A percentile compares a stretch with the other conserved stretches of the same genome.
These are phyloP conservation scores for Brachyhypopomus gauderio DNA, from an alignment of 2,113 vertebrate species.

Conservation along the genomic window DNA sequence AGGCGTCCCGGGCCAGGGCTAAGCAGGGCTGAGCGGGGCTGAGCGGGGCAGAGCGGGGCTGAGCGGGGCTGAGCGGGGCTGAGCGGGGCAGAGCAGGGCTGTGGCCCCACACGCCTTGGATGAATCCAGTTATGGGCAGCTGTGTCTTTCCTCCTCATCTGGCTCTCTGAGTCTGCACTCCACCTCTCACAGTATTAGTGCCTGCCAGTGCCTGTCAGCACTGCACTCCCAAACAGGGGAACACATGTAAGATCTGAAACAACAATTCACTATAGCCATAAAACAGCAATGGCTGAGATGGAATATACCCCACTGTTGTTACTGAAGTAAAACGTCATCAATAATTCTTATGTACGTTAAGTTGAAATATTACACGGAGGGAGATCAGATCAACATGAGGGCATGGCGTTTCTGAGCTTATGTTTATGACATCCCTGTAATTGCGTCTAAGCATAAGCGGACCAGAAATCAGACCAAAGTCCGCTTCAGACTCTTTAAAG, in stretches of 20 bases:
- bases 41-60: conserved; percentile 56
- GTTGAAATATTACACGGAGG: conserved; percentile 20
- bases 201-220: conserved; percentile 45
- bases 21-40: conserved; percentile 36
- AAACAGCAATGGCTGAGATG: conserved; percentile 23
- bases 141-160: conserved; percentile 19
- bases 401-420: conserved; percentile 23
- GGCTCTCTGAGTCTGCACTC: conserved; percentile 12
- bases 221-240: conserved; percentile 31
- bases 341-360: conserved; percentile 63
- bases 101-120: conserved; percentile 39
- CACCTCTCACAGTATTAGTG: conserved; percentile 8
- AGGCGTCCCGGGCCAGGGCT: conserved; percentile 55
- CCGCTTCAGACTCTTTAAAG: conserved; percentile 32
- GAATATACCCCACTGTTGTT: background rate
- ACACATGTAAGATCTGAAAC: conserved; percentile 44
- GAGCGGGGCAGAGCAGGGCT: conserved; percentile 58
- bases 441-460: conserved; percentile 34
- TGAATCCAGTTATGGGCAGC: conserved; percentile 47
- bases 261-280: conserved; percentile 42
- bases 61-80: conserved; percentile 44
- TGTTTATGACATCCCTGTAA: conserved; percentile 21
- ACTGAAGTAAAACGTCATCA: background rate
- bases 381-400: conserved; percentile 36
- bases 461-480: conserved; percentile 3